Evolutionary conservation across 1,140 invertebrate genomes (phyloP).

Genomic region (Triops cancriformis): DNA sequence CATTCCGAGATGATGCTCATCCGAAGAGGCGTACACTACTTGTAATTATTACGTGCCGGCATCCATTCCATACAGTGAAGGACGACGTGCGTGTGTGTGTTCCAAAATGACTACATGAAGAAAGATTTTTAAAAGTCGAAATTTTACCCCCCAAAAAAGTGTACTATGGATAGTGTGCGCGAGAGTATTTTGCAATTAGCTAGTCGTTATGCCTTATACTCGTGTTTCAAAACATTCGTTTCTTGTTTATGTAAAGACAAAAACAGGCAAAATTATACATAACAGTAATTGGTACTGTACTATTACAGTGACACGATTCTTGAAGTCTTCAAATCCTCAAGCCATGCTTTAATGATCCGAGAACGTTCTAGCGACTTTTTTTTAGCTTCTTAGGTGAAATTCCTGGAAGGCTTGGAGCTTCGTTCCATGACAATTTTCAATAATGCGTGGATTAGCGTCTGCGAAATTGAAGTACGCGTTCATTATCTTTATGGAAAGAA

Average conservation of each 20-base stretch:
- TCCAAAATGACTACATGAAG: not conserved
- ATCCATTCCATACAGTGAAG: not conserved
- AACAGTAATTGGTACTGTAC: not conserved
- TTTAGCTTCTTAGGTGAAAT: too few relatives aligned
- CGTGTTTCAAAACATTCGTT: not conserved
- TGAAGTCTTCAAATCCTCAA: not conserved
- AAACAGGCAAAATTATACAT: not conserved
- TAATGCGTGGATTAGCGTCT: too few relatives aligned
- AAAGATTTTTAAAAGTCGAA: not conserved
- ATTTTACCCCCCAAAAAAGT: not conserved
- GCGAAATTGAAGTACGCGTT: too few relatives aligned
- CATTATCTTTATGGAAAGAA: too few relatives aligned
- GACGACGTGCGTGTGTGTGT: not conserved
- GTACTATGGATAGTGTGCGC: not conserved
- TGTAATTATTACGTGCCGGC: not conserved
- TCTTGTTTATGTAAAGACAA: conserved; percentile 11
- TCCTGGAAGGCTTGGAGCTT: too few relatives aligned
- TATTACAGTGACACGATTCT: not conserved
- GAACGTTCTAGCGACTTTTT: not conserved
- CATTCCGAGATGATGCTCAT: conserved; percentile 9
- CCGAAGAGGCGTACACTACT: not conserved
- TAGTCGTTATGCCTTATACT: conserved; percentile 10
- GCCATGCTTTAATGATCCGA: not conserved
- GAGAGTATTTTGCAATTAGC: not conserved
- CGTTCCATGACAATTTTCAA: too few relatives aligned